Conservation (phyloP, 1,140 invertebrate species). For the Hypsibius dujardini region DNA sequence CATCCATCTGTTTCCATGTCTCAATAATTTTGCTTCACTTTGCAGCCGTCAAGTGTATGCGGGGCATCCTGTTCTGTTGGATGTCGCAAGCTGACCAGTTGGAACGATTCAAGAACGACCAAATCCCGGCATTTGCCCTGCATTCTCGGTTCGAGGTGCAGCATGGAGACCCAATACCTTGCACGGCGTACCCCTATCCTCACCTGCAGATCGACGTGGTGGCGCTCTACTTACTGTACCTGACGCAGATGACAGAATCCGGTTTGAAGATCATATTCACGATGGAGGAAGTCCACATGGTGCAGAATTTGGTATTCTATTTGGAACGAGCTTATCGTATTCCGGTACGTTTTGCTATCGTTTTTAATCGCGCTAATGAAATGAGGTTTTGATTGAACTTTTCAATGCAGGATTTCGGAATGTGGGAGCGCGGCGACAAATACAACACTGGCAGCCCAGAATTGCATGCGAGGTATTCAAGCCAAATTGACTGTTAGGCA, state of each 20-base stretch:
- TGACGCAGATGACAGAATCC: conserved; percentile 95
- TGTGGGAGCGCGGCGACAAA: conserved; percentile 95
- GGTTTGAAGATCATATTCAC: conserved; percentile 81
- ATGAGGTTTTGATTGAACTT: not conserved
- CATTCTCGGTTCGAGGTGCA: conserved; percentile 87
- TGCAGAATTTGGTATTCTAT: conserved; percentile 98
- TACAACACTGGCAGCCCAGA: conserved; percentile 95
- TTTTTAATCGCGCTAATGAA: not conserved
- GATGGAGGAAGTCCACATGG: conserved; percentile 92
- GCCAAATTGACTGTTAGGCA: no score
- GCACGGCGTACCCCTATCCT: conserved; percentile 70
- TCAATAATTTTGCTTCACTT: no score
- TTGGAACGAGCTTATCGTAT: conserved; percentile 95
- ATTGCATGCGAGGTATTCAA: conserved; percentile 94
- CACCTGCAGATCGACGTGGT: conserved; percentile 92
- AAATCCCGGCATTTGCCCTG: conserved; percentile 68
- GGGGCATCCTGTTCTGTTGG: conserved; percentile 93
- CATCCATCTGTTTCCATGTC: no score
- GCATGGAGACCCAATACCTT: conserved; percentile 62
- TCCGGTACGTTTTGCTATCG: conserved; percentile 38
- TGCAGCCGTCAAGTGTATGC: conserved; percentile 91
- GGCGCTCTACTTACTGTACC: conserved; percentile 76
- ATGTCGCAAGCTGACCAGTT: conserved; percentile 70
- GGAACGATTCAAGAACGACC: conserved; percentile 83
- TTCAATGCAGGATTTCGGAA: conserved; percentile 70